phyloP scores from a whole-genome alignment of 2,113 vertebrate species.

The Onychorhynchus coronatus region DNA sequence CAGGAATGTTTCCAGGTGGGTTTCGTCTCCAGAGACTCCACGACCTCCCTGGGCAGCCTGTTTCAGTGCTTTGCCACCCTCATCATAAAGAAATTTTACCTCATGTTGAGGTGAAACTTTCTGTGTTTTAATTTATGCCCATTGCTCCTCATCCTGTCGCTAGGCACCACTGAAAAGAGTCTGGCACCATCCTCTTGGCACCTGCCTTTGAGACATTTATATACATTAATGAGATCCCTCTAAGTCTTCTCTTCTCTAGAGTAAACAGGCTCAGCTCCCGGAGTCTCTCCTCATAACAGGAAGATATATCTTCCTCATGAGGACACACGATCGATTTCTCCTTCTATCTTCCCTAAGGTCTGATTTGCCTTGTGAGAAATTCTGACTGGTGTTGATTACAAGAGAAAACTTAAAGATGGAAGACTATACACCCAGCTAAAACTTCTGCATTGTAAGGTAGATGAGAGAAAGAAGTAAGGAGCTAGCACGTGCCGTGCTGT shows the following conservation, averaged over 20 bases:
- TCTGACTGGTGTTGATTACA: background rate
- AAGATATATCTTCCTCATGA: background rate
- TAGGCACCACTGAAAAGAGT: background rate
- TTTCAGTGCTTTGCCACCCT: background rate
- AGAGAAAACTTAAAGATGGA: background rate
- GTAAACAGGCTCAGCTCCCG: background rate
- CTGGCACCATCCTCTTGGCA: background rate
- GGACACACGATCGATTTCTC: background rate
- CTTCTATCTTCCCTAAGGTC: background rate
- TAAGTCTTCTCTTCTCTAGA: background rate
- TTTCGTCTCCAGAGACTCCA: background rate
- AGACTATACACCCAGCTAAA: background rate
- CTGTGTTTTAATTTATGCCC: background rate
- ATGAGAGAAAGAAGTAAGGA: background rate
- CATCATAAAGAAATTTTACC: background rate
- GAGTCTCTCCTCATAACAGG: background rate
- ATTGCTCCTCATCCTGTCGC: background rate
- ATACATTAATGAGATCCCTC: background rate
- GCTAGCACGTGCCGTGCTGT: rapidly evolving
- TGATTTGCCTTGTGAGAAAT: background rate
- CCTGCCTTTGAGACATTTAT: background rate
- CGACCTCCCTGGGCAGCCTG: background rate
- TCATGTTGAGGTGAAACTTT: background rate
- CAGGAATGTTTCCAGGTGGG: background rate
- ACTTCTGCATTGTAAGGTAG: background rate